Evolutionary conservation across 2,888 invertebrate genomes (phyloP), one percentile per base, ranked within the genome.

Genomic region (Perdita meconis): DNA sequence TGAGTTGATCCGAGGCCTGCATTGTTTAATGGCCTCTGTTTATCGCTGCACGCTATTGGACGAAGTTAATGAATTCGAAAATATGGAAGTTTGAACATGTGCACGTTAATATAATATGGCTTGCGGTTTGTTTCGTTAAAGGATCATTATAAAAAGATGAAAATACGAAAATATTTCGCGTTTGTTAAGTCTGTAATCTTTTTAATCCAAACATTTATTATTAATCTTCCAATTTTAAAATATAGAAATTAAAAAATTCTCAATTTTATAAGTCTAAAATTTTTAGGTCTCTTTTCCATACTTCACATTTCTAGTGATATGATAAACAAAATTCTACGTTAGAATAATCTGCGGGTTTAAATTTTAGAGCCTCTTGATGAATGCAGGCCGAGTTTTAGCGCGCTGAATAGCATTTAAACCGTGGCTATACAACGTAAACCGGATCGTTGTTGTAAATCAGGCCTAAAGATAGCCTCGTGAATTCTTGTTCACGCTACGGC

Each of bases 371-470:
- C n/a, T 34, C 16, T 16, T 16, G 19, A 34, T 34, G 44, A 60
- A 60, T 22, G n/a, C 30, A 30, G 13, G 2, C 19, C 26, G 5
- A 30, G 24, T n/a, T 47, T 50, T 34, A 24, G 34, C 36, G 2
- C 10, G 0, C 5, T 13, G 36, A 66, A 66, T 57, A 24, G 56
- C 56, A 26, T n/a, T 57, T 57, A 38, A 47, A 67, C 16, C 26
- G 50, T 19, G 19, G 13, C 4, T n/a, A 53, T 16, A 42, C 12
- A n/a, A n/a, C 40, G 19, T 40, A 40, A 40, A 40, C 34, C 3
- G 60, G 51, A 61, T 68, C 60, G 61, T 53, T 22, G 42, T 16
- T 42, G 68, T 42, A 53, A 68, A 68, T 61, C 53, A 53, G 42
- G 53, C 38, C 68, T 47, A 60, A 60, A 60, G 47, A 60, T 60